phyloP scores from a whole-genome alignment of 1,140 invertebrate species.

The Magallana ariakensis region DNA sequence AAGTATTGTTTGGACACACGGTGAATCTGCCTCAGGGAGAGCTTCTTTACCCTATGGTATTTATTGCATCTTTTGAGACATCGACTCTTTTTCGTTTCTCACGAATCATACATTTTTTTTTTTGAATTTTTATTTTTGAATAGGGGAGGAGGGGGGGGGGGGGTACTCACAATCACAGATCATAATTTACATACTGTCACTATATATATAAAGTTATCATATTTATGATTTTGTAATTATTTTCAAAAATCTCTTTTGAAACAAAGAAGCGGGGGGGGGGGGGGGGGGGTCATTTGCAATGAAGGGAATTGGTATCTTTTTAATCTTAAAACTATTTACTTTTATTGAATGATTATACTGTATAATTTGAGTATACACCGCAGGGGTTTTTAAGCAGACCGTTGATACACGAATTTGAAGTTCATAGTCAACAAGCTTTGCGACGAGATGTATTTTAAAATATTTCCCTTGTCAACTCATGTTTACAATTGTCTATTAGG shows the following conservation, averaged over 20 bases:
- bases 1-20: neutral
- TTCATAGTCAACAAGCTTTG: neutral
- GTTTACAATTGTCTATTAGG: too few relatives aligned
- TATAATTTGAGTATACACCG: neutral
- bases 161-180: too few relatives aligned
- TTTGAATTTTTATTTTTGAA: too few relatives aligned
- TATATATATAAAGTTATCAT: too few relatives aligned
- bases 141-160: too few relatives aligned
- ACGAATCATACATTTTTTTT: neutral
- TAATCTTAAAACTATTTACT: neutral
- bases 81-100: neutral
- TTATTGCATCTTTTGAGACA: conserved; percentile 11
- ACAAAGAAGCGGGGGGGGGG: too few relatives aligned
- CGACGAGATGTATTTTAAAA: neutral
- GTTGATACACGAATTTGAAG: neutral
- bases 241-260: too few relatives aligned
- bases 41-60: neutral
- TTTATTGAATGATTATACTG: neutral
- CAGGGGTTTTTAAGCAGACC: neutral
- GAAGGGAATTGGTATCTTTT: neutral
- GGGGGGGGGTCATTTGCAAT: neutral
- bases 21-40: neutral
- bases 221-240: too few relatives aligned
- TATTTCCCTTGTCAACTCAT: neutral
- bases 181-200: too few relatives aligned